Evolutionary conservation across 2,888 invertebrate species (phyloP).

Genomic region (Sabellastarte sp.): DNA sequence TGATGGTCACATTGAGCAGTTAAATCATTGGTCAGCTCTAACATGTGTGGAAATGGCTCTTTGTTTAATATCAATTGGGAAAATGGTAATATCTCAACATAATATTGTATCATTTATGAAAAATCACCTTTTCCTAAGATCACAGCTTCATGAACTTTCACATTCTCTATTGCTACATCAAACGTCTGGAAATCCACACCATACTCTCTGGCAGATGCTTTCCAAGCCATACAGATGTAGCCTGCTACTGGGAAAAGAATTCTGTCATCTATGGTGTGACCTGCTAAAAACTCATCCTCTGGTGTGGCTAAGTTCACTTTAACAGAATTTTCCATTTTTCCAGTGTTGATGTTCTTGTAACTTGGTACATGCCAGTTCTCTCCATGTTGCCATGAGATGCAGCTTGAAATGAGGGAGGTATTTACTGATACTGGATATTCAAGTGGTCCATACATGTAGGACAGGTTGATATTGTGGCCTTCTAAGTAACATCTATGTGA

Average conservation of each 20-base stretch:
- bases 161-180: constrained; percentile 80
- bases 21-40: too few relatives aligned
- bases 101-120: too few relatives aligned
- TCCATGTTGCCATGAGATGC: not conserved
- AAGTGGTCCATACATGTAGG: not conserved
- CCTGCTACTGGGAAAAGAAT: constrained; percentile 83
- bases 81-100: too few relatives aligned
- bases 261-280: constrained; percentile 80
- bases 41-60: too few relatives aligned
- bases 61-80: too few relatives aligned
- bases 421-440: not conserved
- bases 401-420: too few relatives aligned
- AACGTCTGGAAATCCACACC: constrained; percentile 64
- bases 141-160: constrained; percentile 61
- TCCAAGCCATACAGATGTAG: constrained; percentile 65
- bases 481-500: too few relatives aligned
- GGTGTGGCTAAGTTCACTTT: not conserved
- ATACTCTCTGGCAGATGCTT: constrained; percentile 8
- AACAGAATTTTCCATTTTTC: not conserved
- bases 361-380: constrained; percentile 65
- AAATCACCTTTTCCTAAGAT: too few relatives aligned
- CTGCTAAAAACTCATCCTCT: constrained; percentile 45
- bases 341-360: constrained; percentile 1
- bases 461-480: too few relatives aligned
- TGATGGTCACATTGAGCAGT: too few relatives aligned